Percentiles rank a stretch among this genome's conserved stretches.
These are phyloP conservation scores for Halictus rubicundus DNA, from an alignment of 1,140 invertebrate genomes.

Conservation along the genomic window DNA sequence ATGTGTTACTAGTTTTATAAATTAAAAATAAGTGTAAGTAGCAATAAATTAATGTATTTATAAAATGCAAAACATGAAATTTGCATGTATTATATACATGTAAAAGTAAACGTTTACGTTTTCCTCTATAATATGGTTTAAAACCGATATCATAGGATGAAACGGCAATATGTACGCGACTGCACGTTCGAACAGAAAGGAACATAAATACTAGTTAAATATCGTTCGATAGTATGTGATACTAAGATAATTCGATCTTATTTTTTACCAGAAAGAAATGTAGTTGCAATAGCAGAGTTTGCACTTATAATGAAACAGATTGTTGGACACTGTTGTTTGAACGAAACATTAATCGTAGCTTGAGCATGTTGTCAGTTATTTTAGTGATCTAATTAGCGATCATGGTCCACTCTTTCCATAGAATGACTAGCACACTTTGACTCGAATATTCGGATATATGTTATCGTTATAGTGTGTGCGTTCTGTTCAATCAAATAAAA, in stretches of 20 bases:
- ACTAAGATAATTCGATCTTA: not conserved
- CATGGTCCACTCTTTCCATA: constrained; percentile 50
- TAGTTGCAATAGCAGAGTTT: no score
- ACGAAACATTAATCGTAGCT: constrained; percentile 43
- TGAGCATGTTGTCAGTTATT: constrained; percentile 52
- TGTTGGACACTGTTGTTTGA: constrained; percentile 10
- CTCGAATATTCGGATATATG: constrained; percentile 23
- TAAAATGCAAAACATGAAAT: not conserved
- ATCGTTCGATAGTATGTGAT: no score
- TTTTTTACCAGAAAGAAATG: no score
- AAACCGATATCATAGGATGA: not conserved
- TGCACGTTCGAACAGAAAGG: not conserved
- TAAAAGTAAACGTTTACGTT: not conserved
- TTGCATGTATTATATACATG: constrained; percentile 17
- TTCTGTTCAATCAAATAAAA: constrained; percentile 34
- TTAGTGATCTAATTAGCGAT: constrained; percentile 50
- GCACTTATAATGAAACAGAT: not conserved
- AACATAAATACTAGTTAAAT: not conserved
- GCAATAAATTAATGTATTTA: constrained; percentile 24
- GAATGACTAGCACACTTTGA: constrained; percentile 40
- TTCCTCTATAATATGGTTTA: not conserved
- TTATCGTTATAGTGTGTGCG: constrained; percentile 16
- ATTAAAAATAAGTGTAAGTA: not conserved
- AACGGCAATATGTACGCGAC: not conserved
- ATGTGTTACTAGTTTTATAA: constrained; percentile 1